Evolutionary conservation across 2,888 invertebrate genomes (phyloP).

Genomic region (Sympetrum striolatum): DNA sequence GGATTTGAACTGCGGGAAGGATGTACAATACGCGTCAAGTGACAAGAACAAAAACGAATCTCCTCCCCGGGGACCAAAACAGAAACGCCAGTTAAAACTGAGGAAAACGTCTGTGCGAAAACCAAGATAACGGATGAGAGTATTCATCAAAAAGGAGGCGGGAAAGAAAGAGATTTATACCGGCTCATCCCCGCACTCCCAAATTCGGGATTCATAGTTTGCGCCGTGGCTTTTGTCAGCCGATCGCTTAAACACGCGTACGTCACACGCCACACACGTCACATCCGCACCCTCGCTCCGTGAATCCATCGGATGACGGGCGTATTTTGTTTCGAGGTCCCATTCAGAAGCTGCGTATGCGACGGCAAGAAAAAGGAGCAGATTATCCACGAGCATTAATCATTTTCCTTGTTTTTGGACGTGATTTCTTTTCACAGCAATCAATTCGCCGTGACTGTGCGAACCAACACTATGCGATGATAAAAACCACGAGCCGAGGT

Average conservation of each 20-base stretch:
- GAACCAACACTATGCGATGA: neutral
- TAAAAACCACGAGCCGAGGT: too few species aligned
- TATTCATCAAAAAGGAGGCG: too few species aligned
- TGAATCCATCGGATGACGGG: neutral
- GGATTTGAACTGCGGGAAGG: too few species aligned
- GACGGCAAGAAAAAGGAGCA: neutral
- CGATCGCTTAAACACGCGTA: neutral
- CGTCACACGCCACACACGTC: neutral
- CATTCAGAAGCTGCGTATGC: neutral
- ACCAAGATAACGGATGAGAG: too few species aligned
- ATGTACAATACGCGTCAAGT: too few species aligned
- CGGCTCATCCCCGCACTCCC: neutral
- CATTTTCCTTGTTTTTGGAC: neutral
- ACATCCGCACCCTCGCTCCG: neutral
- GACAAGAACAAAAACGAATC: too few species aligned
- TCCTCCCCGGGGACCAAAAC: too few species aligned
- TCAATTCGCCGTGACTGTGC: neutral
- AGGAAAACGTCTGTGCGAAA: too few species aligned
- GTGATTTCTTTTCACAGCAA: neutral
- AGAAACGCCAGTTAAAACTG: too few species aligned
- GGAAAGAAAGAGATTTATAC: too few species aligned
- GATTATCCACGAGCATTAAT: neutral
- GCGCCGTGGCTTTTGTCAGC: too few species aligned
- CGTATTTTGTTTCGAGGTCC: neutral
- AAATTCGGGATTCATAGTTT: neutral